These are phyloP conservation scores for Sebastiscus tertius DNA, from an alignment of 2,797 vertebrate genomes.

Conservation along the genomic window DNA sequence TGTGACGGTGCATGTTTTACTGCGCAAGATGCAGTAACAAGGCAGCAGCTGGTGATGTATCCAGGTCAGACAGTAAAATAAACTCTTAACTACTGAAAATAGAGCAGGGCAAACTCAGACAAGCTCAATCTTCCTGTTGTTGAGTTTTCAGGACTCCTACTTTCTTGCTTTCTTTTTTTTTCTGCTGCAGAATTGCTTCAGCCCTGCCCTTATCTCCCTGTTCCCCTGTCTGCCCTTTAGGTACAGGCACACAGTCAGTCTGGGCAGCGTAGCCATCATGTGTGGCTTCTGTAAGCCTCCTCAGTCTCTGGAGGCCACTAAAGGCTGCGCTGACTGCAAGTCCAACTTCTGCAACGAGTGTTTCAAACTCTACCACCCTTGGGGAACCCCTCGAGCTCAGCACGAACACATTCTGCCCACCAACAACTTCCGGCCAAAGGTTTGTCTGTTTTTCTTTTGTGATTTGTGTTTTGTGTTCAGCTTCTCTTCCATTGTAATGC, in stretches of 20 bases:
- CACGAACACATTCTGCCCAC: constrained; percentile 95
- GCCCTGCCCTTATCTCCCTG: constrained; percentile 9
- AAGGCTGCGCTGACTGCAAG: constrained; percentile 96
- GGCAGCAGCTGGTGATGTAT: constrained; percentile 61
- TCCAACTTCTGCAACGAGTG: constrained; percentile 98
- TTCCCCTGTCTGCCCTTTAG: constrained; percentile 55
- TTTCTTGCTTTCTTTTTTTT: not conserved
- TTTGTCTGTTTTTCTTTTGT: constrained; percentile 54
- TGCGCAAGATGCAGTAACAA: constrained; percentile 52
- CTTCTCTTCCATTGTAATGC: not conserved
- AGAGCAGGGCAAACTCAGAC: constrained; percentile 45
- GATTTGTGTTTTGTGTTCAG: not conserved
- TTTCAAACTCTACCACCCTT: constrained; percentile 98
- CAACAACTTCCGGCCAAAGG: constrained; percentile 96
- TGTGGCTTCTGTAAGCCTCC: constrained; percentile 97
- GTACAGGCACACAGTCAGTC: constrained; percentile 91
- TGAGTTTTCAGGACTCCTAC: constrained; percentile 1
- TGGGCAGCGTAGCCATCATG: constrained; percentile 90
- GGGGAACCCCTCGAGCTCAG: constrained; percentile 96
- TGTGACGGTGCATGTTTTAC: constrained; percentile 68
- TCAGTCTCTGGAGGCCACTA: constrained; percentile 91
- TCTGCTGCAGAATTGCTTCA: not conserved
- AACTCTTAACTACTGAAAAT: constrained; percentile 37
- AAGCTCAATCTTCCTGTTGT: not conserved
- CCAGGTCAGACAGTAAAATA: constrained; percentile 59